phyloP scores from a whole-genome alignment of 2,113 vertebrate genomes.

The Theristicus caerulescens region DNA sequence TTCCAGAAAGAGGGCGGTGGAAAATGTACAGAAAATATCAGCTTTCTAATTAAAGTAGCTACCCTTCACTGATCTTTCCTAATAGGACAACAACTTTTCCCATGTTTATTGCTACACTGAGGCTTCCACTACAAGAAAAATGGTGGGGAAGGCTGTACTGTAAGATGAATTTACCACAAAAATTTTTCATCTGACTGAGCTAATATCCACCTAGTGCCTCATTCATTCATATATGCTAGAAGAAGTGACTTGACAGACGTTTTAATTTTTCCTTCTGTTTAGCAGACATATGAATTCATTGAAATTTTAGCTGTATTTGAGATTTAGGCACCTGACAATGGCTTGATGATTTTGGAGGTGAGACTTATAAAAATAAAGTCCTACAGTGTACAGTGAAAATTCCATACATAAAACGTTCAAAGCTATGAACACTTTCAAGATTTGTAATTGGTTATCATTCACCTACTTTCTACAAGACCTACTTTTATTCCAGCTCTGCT shows the following conservation, averaged over 20 bases:
- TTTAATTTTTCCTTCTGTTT: not conserved
- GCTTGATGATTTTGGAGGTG: not conserved
- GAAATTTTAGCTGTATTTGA: not conserved
- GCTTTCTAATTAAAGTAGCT: not conserved
- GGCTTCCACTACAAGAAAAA: not conserved
- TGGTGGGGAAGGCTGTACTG: not conserved
- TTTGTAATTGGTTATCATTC: not conserved
- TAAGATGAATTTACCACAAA: not conserved
- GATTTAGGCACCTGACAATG: not conserved
- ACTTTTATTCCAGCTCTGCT: not conserved
- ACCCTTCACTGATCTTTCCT: not conserved
- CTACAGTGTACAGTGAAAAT: not conserved
- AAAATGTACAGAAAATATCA: not conserved
- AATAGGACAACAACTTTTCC: not conserved
- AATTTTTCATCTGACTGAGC: not conserved
- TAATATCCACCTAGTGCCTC: not conserved
- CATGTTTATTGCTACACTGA: not conserved
- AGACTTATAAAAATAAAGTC: not conserved
- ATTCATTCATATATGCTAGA: not conserved
- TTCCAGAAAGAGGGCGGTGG: not conserved
- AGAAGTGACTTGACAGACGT: not conserved
- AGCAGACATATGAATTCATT: not conserved
- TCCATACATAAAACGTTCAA: not conserved
- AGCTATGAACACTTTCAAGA: not conserved
- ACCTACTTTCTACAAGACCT: not conserved